Evolutionary conservation across 2,888 invertebrate species (phyloP).

Genomic region (Amphiduros pacificus): DNA sequence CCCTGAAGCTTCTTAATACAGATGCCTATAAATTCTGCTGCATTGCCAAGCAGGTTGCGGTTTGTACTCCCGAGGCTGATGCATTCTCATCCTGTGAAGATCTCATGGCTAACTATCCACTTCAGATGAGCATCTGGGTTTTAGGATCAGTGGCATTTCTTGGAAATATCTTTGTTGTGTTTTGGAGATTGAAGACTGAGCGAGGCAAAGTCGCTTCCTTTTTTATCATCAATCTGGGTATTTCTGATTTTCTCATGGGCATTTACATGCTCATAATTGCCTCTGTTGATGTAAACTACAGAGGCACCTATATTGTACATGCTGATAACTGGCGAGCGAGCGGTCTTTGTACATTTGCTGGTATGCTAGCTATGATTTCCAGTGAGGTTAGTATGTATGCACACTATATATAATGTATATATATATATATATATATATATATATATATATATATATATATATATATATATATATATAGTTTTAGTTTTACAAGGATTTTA

Average conservation of each 20-base stretch:
- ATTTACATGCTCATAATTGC: constrained; percentile 66
- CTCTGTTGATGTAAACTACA: constrained; percentile 19
- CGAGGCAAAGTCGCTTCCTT: constrained; percentile 24
- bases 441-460: background rate
- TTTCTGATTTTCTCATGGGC: constrained; percentile 69
- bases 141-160: constrained; percentile 66
- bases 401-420: too few species aligned
- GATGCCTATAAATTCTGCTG: constrained; percentile 53
- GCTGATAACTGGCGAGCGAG: constrained; percentile 50
- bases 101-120: constrained; percentile 31
- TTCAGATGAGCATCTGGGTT: constrained; percentile 66
- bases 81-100: constrained; percentile 37
- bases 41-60: constrained; percentile 42
- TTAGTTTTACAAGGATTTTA: background rate
- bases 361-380: constrained; percentile 54
- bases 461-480: background rate
- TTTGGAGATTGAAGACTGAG: constrained; percentile 62
- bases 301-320: constrained; percentile 58
- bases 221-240: constrained; percentile 67
- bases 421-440: background rate
- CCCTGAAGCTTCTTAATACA: constrained; percentile 29
- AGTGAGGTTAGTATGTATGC: too few species aligned
- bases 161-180: constrained; percentile 64
- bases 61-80: constrained; percentile 31
- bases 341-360: constrained; percentile 50